Conservation (phyloP, 2,797 vertebrate genomes). For the Schizopygopsis malacanthus region DNA sequence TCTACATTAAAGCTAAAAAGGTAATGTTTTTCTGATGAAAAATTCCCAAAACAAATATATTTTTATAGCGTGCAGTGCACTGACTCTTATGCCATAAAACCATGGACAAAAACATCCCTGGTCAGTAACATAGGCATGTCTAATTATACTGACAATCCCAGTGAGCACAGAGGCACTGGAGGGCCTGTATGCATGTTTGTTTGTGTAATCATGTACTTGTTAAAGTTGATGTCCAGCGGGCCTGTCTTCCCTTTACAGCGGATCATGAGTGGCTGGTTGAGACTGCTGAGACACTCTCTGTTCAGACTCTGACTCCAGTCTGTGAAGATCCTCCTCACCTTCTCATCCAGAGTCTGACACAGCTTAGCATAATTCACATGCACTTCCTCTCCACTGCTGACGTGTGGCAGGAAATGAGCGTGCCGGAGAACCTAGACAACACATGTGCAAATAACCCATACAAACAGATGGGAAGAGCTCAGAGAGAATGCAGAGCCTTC, state of each 20-base stretch:
- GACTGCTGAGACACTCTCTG: conserved; percentile 72
- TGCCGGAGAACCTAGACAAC: conserved; percentile 74
- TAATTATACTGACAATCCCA: not conserved
- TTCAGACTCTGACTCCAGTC: conserved; percentile 81
- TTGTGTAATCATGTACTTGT: conserved; percentile 75
- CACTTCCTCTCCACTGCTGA: conserved; percentile 71
- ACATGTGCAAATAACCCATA: conserved; percentile 18
- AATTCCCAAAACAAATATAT: not conserved
- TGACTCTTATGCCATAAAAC: not conserved
- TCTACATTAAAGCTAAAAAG: not conserved
- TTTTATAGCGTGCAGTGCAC: not conserved
- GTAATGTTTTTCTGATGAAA: not conserved
- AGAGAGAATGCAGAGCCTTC: not conserved
- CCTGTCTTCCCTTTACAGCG: conserved; percentile 72
- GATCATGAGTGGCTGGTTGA: conserved; percentile 81
- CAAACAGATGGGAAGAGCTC: not conserved
- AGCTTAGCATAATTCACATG: conserved; percentile 69
- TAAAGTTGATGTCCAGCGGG: conserved; percentile 85
- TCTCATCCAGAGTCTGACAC: conserved; percentile 80
- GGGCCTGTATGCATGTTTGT: not conserved
- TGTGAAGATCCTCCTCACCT: conserved; percentile 77
- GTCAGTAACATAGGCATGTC: not conserved
- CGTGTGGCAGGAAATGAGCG: conserved; percentile 78
- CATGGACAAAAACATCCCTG: not conserved
- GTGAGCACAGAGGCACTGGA: conserved; percentile 19